Evolutionary conservation across 37 sponge, comb jelly and placozoan genomes (phyloP).

Genomic region (Chondrilla cf. caribensis): DNA sequence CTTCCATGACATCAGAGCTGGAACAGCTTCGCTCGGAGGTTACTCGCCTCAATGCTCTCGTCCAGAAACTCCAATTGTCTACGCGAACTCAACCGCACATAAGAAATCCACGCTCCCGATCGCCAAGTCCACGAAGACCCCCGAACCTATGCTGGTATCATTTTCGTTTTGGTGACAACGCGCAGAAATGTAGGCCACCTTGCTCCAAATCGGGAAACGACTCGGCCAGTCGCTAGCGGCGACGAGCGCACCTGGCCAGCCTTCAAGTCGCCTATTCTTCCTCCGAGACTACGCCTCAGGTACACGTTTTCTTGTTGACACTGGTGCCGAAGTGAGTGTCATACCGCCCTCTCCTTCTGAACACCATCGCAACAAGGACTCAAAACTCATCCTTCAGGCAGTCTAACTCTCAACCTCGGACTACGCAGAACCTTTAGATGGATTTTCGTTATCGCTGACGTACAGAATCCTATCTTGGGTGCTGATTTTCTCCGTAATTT

Average conservation of each 20-base stretch:
- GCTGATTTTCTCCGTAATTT: constrained; percentile 55
- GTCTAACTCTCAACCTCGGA: constrained; percentile 68
- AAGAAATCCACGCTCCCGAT: too few relatives aligned
- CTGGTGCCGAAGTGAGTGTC: constrained; percentile 48
- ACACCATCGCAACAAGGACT: background rate
- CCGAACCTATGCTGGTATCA: constrained; percentile 66
- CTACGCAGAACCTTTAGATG: constrained; percentile 44
- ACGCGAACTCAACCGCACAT: too few relatives aligned
- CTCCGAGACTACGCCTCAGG: constrained; percentile 26
- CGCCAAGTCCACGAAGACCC: too few relatives aligned
- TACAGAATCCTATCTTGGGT: constrained; percentile 61
- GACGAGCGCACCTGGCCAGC: constrained; percentile 62
- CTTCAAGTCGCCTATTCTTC: constrained; percentile 52
- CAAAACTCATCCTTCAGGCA: background rate
- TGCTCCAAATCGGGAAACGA: constrained; percentile 50
- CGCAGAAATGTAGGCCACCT: constrained; percentile 49
- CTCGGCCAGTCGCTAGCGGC: constrained; percentile 53
- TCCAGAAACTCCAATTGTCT: background rate
- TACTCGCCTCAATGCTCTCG: background rate
- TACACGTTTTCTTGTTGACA: constrained; percentile 54
- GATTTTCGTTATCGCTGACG: constrained; percentile 68
- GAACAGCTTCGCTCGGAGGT: background rate
- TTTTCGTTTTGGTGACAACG: constrained; percentile 29
- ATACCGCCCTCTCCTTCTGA: constrained; percentile 31
- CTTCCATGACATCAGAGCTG: background rate